A percentile compares a stretch with the other conserved stretches of the same genome.
phyloP scores from a whole-genome alignment of 2,113 vertebrate species.

The Gila orcuttii region DNA sequence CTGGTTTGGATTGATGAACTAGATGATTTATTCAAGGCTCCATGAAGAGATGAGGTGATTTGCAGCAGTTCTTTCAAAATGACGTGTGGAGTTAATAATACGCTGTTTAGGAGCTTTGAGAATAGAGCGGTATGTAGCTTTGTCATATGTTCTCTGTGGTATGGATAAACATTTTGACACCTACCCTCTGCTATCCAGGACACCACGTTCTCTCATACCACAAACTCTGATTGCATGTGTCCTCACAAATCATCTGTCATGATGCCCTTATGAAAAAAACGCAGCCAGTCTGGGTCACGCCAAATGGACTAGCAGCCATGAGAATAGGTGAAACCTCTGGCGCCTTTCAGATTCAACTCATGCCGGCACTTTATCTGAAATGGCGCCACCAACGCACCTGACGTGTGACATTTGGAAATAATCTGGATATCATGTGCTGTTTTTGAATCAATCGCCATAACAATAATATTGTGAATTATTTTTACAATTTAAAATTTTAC shows the following conservation, averaged over 20 bases:
- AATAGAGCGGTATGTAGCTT: conserved; percentile 9
- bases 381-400: conserved; percentile 7
- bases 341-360: conserved; percentile 36
- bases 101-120: not conserved
- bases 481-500: no score
- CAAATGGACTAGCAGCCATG: conserved; percentile 36
- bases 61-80: conserved; percentile 10
- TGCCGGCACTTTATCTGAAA: conserved; percentile 15
- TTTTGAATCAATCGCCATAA: not conserved
- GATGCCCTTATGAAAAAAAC: conserved; percentile 41
- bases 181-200: conserved; percentile 30
- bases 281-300: conserved; percentile 27
- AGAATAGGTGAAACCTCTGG: conserved; percentile 45
- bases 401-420: conserved; percentile 14
- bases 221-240: conserved; percentile 40
- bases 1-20: conserved; percentile 17
- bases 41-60: not conserved
- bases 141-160: not conserved
- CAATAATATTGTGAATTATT: no score
- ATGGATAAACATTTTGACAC: conserved; percentile 22
- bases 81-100: conserved; percentile 23
- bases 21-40: not conserved
- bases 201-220: conserved; percentile 20
- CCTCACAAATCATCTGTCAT: conserved; percentile 36
- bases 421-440: not conserved